phyloP scores from a whole-genome alignment of 30 jellyfish, hydroid and myxozoan species.

The Catostylus mosaicus region DNA sequence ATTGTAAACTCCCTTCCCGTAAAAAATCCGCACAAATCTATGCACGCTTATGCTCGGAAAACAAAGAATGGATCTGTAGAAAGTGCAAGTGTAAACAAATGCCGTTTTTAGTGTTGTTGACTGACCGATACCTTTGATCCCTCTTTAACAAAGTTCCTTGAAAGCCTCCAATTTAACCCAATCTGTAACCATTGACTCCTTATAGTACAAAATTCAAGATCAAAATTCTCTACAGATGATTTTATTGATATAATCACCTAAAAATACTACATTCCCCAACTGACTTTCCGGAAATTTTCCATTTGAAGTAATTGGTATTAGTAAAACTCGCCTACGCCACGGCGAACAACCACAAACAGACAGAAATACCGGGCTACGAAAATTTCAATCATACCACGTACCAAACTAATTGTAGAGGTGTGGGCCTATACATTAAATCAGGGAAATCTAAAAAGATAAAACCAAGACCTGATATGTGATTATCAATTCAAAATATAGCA shows the following conservation, averaged over 20 bases:
- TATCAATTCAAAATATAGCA: not conserved
- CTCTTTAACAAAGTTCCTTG: not conserved
- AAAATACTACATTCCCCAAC: not conserved
- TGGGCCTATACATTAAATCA: constrained; percentile 1
- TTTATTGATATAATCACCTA: not conserved
- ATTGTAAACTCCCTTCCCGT: constrained; percentile 7
- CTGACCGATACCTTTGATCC: not conserved
- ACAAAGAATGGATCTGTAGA: constrained; percentile 16
- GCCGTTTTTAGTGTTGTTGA: not conserved
- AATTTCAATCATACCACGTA: not conserved
- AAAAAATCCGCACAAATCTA: constrained; percentile 5
- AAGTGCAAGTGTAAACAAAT: constrained; percentile 8
- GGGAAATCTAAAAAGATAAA: not conserved
- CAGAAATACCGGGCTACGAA: not conserved
- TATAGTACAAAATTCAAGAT: not conserved
- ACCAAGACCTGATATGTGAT: not conserved
- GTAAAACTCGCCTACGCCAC: not conserved
- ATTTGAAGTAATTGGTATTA: not conserved
- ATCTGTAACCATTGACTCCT: constrained; percentile 8
- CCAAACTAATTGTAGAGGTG: not conserved
- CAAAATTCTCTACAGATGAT: constrained; percentile 11
- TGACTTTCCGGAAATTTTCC: not conserved
- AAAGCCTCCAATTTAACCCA: constrained; percentile 16
- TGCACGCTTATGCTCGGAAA: constrained; percentile 19
- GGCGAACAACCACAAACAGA: not conserved